Conservation (phyloP, 2,113 vertebrate genomes). For the Anthoscopus minutus region DNA sequence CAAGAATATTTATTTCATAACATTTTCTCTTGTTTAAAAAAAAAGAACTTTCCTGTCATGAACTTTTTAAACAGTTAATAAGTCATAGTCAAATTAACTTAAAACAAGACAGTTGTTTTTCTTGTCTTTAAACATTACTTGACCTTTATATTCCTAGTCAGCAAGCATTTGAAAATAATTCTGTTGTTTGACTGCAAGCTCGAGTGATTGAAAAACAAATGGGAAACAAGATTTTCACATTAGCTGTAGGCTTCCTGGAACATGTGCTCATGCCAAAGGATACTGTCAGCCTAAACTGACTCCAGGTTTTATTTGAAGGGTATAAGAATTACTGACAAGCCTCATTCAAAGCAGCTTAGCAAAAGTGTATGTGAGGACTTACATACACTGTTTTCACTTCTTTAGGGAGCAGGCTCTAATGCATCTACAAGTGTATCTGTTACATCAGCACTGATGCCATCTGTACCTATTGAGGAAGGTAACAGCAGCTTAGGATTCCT, state of each 20-base stretch:
- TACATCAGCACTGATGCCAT: background rate
- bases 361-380: background rate
- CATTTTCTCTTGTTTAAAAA: background rate
- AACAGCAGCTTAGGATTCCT: background rate
- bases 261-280: background rate
- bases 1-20: background rate
- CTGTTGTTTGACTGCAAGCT: background rate
- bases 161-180: background rate
- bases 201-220: background rate
- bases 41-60: background rate
- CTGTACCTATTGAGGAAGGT: background rate
- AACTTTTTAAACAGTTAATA: conserved; percentile 32
- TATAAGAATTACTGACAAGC: background rate
- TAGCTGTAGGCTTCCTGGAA: background rate
- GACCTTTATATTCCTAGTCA: background rate
- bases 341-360: background rate
- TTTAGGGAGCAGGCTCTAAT: background rate
- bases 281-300: background rate
- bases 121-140: background rate
- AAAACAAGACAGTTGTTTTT: background rate
- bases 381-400: background rate
- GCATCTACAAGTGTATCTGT: background rate
- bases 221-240: background rate
- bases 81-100: background rate
- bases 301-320: background rate